Base-by-base conservation (phyloP, 2,888 invertebrate genomes). In the Tinea pellionella region DNA sequence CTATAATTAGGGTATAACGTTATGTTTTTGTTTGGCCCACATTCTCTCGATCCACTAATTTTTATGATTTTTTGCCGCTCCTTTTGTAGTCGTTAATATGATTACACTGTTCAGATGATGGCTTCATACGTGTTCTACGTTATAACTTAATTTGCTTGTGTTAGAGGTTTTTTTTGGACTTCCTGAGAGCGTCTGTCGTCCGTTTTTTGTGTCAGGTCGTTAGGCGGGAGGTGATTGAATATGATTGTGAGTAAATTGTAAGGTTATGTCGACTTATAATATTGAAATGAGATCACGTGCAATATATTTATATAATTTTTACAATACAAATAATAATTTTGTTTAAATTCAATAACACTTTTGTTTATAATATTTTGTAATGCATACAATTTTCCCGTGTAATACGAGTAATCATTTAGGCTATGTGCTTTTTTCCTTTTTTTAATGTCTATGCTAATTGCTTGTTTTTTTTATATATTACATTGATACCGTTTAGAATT, bases 11-110 rank as follows among this genome's bases (percentile, higher is more conserved):
- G 74, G 82, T 79, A 84, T 87, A n/a, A 79, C 79, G 84, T 85
- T 83, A 82, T 80, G 82, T 87, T 87, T 87, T 87, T 87, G 86
- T 87, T 85, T 87, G 86, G 83, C 83, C 85, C 86, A 87, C 86
- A 86, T 86, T 84, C 19, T 86, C 81, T 80, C 84, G 84, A 85
- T 85, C 85, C 85, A 83, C 85, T 86, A 86, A 86, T 86, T 87
- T 87, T 80, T 81, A 71, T 75, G 75, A 84, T 87, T 86, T 87
- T 87, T 86, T 84, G 80, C 81, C 78, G 78, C 76, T 78, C 77
- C 85, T 86, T 87, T 86, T 86, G 86, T 86, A 85, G 85, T 86
- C 85, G 87, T 87, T 87, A 86, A 87, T 86, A 86, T 86, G 87
- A 87, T 87, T 87, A 87, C 84, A 85, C 80, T 82, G 80, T 84